A percentile compares a stretch with the other conserved stretches of the same genome.
These are phyloP conservation scores for Eublepharis macularius DNA, from an alignment of 2,113 vertebrate genomes.

Conservation along the genomic window DNA sequence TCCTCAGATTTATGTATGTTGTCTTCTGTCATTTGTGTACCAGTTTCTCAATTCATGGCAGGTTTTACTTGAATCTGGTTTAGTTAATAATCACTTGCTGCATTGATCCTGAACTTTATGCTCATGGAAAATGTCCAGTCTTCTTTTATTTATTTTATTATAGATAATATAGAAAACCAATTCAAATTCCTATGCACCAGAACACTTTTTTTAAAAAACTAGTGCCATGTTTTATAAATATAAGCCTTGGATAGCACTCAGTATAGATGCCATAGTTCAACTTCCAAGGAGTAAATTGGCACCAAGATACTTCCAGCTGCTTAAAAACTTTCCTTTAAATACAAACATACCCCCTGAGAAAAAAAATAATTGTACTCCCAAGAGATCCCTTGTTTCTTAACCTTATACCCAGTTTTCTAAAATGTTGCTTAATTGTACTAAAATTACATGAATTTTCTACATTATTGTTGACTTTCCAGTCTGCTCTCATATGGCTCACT, in stretches of 20 bases:
- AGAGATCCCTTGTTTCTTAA: background rate
- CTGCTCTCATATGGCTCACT: background rate
- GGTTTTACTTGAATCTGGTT: no score
- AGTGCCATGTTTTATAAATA: background rate
- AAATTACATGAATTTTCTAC: background rate
- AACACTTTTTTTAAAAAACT: background rate
- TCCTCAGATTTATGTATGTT: background rate
- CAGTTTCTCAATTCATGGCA: background rate
- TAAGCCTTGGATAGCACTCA: background rate
- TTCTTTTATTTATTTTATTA: no score
- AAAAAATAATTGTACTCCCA: background rate
- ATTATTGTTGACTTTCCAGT: background rate
- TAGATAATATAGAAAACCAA: background rate
- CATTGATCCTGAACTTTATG: background rate
- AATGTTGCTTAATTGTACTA: background rate
- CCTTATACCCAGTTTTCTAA: background rate
- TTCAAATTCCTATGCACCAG: background rate
- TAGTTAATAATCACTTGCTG: no score
- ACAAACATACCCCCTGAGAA: background rate
- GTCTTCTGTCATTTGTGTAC: background rate
- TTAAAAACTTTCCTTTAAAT: background rate
- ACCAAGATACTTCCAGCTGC: background rate
- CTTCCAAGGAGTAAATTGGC: background rate
- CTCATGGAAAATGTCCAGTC: background rate
- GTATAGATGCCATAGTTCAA: background rate